These are phyloP conservation scores for Anagrus nilaparvatae DNA, from an alignment of 1,140 invertebrate species.

Conservation along the genomic window DNA sequence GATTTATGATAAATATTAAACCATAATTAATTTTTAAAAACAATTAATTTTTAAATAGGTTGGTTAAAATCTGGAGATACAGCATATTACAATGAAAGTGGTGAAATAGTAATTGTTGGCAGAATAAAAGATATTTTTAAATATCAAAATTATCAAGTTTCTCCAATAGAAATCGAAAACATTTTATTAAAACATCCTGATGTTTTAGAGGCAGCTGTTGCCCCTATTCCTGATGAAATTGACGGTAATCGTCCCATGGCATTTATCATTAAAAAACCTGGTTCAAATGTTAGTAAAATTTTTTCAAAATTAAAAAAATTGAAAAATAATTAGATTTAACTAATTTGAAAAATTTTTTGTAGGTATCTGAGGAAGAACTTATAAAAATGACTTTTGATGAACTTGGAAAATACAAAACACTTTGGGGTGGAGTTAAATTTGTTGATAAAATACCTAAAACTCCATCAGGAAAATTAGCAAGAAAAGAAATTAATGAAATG, in stretches of 20 bases:
- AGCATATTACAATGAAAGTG: constrained; percentile 37
- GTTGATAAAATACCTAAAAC: constrained; percentile 50
- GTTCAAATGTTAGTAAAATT: constrained; percentile 28
- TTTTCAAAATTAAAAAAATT: too few species aligned
- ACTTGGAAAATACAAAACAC: constrained; percentile 37
- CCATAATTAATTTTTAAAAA: too few species aligned
- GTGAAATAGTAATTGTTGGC: constrained; percentile 43
- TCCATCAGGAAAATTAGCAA: constrained; percentile 52
- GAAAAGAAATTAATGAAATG: constrained; percentile 38
- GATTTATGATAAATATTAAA: too few species aligned
- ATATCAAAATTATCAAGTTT: constrained; percentile 21
- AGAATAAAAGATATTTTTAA: constrained; percentile 53
- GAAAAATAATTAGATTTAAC: too few species aligned
- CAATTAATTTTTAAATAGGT: too few species aligned
- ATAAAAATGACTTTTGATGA: constrained; percentile 22
- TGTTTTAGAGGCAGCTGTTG: constrained; percentile 56
- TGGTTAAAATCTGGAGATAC: constrained; percentile 33
- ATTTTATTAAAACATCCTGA: constrained; percentile 52
- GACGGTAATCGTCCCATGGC: constrained; percentile 55
- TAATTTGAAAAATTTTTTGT: too few species aligned
- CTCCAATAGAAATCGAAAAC: constrained; percentile 47
- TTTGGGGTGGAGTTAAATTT: constrained; percentile 49
- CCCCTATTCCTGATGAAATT: constrained; percentile 50
- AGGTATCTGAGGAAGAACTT: constrained; percentile 27
- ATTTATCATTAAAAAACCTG: constrained; percentile 40